Conservation (phyloP, 2,888 invertebrate genomes). For the Halictus ligatus region DNA sequence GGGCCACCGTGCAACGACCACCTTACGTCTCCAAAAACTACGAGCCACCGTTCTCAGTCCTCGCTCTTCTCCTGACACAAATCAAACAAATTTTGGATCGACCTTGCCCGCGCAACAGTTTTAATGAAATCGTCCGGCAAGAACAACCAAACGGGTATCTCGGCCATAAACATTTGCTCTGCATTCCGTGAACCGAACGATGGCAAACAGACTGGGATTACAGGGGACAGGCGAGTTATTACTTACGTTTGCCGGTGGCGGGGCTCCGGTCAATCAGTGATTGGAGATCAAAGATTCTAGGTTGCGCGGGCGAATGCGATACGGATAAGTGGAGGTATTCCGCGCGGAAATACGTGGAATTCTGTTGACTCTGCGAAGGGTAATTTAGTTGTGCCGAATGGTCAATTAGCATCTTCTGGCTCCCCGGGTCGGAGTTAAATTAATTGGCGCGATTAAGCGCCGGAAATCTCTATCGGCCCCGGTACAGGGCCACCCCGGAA, state of each 20-base stretch:
- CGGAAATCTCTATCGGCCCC: slow-evolving; percentile 4
- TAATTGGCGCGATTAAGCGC: slow-evolving; percentile 30
- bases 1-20: neutral
- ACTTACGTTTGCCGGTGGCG: neutral
- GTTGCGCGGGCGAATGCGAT: neutral
- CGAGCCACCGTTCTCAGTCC: neutral
- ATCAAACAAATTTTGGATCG: neutral
- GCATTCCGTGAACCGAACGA: neutral
- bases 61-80: neutral
- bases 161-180: slow-evolving; percentile 2
- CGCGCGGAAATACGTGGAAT: slow-evolving; percentile 22
- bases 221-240: neutral
- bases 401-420: slow-evolving; percentile 41
- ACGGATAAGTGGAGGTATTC: slow-evolving; percentile 9
- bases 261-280: slow-evolving; percentile 11
- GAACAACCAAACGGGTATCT: neutral
- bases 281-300: slow-evolving; percentile 5
- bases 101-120: neutral
- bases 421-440: slow-evolving; percentile 15
- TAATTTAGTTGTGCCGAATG: slow-evolving; percentile 43
- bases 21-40: neutral
- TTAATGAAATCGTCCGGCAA: neutral
- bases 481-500: neutral
- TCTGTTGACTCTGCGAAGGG: slow-evolving; percentile 41
- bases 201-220: slow-evolving; percentile 3